phyloP scores from a whole-genome alignment of 1,140 invertebrate species.

The Drosophila melanogaster region Release_6_plus_ISO1_MT NT_037436.4:3764001-3764500 shows the following conservation, averaged over 20 bases:
- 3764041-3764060: not conserved
- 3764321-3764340: constrained; percentile 32
- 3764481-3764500: constrained; percentile 26
- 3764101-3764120: constrained; percentile 50
- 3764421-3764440: constrained; percentile 30
- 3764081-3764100: constrained; percentile 10
- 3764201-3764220: constrained; percentile 24
- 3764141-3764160: constrained; percentile 29
- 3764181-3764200: constrained; percentile 30
- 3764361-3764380: constrained; percentile 4
- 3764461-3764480: constrained; percentile 7
- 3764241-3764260: constrained; percentile 46
- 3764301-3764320: constrained; percentile 33
- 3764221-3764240: constrained; percentile 57
- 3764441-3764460: constrained; percentile 27
- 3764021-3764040: not conserved
- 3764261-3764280: constrained; percentile 18
- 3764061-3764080: constrained; percentile 2
- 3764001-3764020: not conserved
- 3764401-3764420: constrained; percentile 35
- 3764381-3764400: constrained; percentile 1
- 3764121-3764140: constrained; percentile 14
- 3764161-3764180: constrained; percentile 59
- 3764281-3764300: constrained; percentile 52
- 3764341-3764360: constrained; percentile 33